Percentiles rank a stretch among this genome's conserved stretches.
Conservation (phyloP, 2,797 vertebrate genomes). For the Atherinosoma microstoma region DNA sequence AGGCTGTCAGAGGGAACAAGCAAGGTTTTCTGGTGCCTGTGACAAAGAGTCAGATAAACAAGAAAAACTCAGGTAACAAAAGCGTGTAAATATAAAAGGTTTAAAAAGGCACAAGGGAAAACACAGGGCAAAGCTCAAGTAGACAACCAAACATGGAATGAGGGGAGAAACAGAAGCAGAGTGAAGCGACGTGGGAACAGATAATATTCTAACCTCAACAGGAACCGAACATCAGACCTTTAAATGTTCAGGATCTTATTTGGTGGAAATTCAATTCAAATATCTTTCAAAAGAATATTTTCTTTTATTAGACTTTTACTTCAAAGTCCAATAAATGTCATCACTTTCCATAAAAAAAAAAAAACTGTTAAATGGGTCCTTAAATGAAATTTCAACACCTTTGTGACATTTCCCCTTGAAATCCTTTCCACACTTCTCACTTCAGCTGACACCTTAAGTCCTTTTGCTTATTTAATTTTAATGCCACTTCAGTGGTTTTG, state of each 20-base stretch:
- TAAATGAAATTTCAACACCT: neutral
- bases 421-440: neutral
- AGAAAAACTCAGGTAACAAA: no score
- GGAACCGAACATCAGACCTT: neutral
- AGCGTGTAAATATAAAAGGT: no score
- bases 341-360: neutral
- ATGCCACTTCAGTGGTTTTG: neutral
- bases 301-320: neutral
- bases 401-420: slow-evolving; percentile 2
- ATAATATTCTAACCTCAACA: neutral
- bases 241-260: neutral
- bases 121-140: no score
- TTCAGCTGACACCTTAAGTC: neutral
- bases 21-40: no score
- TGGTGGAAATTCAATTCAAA: neutral
- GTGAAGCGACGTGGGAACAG: no score
- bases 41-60: no score
- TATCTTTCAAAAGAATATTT: no score
- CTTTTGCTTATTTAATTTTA: neutral
- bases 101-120: no score
- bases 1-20: no score
- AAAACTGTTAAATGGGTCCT: neutral
- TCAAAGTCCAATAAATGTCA: neutral
- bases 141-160: no score
- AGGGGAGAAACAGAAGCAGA: no score